phyloP scores from a whole-genome alignment of 2,888 invertebrate genomes.

The Notodromas monacha region DNA sequence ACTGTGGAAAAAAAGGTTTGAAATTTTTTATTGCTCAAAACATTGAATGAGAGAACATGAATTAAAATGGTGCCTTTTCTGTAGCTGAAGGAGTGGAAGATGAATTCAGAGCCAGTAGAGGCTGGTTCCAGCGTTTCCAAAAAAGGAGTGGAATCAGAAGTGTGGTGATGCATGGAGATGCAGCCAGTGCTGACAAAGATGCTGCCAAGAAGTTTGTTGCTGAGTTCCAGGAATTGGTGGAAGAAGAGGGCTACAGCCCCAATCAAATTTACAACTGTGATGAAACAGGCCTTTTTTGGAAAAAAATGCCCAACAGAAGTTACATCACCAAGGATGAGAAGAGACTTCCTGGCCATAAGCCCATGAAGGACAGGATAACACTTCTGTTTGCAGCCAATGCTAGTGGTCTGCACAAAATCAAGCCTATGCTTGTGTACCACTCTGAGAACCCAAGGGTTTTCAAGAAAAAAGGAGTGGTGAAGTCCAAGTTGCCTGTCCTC shows the following conservation, averaged over 20 bases:
- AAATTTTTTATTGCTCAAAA: too few relatives aligned
- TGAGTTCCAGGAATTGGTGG: constrained; percentile 6
- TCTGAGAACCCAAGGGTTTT: constrained; percentile 4
- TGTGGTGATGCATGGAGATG: constrained; percentile 8
- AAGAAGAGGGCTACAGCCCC: constrained; percentile 8
- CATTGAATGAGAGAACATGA: too few relatives aligned
- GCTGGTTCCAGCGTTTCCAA: constrained; percentile 7
- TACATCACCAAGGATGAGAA: constrained; percentile 5
- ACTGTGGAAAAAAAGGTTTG: too few relatives aligned
- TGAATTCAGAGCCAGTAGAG: constrained; percentile 8
- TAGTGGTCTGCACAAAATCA: background rate
- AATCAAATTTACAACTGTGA: constrained; percentile 10
- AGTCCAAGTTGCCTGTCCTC: constrained; percentile 7
- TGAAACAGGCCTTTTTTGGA: constrained; percentile 10
- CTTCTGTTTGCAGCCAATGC: constrained; percentile 5
- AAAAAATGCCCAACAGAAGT: constrained; percentile 6
- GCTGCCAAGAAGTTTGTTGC: constrained; percentile 8
- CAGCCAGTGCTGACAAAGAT: constrained; percentile 7
- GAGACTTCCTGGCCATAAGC: constrained; percentile 6
- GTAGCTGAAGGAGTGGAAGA: constrained; percentile 1
- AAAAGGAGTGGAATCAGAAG: constrained; percentile 7
- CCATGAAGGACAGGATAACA: constrained; percentile 7
- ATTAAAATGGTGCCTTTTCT: too few relatives aligned
- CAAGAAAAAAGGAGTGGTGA: constrained; percentile 8
- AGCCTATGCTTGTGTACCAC: constrained; percentile 5